phyloP scores from a whole-genome alignment of 2,888 invertebrate species.

The Agrotis segetum region DNA sequence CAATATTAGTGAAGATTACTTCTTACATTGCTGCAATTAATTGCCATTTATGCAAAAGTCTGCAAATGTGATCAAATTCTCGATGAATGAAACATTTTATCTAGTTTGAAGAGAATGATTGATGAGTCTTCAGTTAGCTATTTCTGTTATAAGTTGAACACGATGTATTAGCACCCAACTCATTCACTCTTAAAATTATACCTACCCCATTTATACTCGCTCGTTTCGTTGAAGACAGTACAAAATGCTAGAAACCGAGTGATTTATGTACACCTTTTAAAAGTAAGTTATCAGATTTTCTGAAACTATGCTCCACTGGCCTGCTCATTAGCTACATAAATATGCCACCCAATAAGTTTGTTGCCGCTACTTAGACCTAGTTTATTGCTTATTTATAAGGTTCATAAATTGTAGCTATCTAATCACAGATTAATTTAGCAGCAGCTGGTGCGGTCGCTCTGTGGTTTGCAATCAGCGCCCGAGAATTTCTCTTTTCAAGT shows the following conservation, averaged over 20 bases:
- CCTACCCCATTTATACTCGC: too few relatives aligned
- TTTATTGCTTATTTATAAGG: conserved; percentile 66
- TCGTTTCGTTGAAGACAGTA: not conserved
- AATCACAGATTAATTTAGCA: conserved; percentile 56
- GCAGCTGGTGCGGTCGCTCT: conserved; percentile 59
- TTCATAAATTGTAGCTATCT: conserved; percentile 54
- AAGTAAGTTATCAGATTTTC: conserved; percentile 44
- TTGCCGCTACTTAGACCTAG: conserved; percentile 53
- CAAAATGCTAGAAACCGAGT: conserved; percentile 1
- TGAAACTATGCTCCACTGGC: conserved; percentile 36
- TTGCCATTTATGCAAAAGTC: not conserved
- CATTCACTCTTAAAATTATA: not conserved
- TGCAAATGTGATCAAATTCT: not conserved
- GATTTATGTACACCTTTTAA: conserved; percentile 38
- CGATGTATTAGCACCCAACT: conserved; percentile 12
- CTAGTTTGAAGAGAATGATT: too few relatives aligned
- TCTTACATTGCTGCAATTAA: conserved; percentile 41
- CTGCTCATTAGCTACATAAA: conserved; percentile 62
- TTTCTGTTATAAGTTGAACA: not conserved
- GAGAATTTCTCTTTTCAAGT: conserved; percentile 64
- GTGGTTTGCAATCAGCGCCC: conserved; percentile 68
- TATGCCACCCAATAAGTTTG: conserved; percentile 60
- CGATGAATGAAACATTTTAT: not conserved
- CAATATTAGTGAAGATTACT: conserved; percentile 36
- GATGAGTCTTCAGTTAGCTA: conserved; percentile 17